phyloP scores from a whole-genome alignment of 2,888 invertebrate species.

The Diarsia brunnea region DNA sequence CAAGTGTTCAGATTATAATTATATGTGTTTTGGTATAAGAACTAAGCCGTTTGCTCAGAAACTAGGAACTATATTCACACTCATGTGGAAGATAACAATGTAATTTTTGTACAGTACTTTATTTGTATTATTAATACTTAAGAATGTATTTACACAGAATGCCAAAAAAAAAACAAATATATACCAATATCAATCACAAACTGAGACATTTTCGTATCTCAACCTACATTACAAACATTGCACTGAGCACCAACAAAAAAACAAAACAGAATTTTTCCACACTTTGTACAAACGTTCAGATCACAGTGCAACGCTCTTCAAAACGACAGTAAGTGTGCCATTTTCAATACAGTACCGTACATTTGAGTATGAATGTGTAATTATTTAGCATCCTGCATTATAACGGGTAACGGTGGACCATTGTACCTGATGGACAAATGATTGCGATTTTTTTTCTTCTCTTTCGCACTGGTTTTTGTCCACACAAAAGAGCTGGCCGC shows the following conservation, averaged over 20 bases:
- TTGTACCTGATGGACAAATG: conserved; percentile 88
- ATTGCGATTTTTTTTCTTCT: conserved; percentile 79
- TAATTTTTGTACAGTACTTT: not conserved
- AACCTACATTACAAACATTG: conserved; percentile 50
- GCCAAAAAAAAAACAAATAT: not conserved
- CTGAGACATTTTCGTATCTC: conserved; percentile 27
- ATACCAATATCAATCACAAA: conserved; percentile 43
- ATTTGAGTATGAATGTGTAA: conserved; percentile 84
- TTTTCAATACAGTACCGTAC: conserved; percentile 70
- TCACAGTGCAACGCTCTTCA: conserved; percentile 67
- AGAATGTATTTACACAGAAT: not conserved
- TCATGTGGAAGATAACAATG: not conserved
- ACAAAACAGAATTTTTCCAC: conserved; percentile 49
- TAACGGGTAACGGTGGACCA: conserved; percentile 82
- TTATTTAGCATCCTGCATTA: conserved; percentile 86
- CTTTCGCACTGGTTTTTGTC: conserved; percentile 59
- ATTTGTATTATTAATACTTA: not conserved
- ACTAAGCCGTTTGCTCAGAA: not conserved
- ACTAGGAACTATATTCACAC: not conserved
- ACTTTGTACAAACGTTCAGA: conserved; percentile 43
- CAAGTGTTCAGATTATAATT: not conserved
- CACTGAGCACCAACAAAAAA: conserved; percentile 40
- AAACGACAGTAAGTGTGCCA: conserved; percentile 62
- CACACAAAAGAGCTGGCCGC: conserved; percentile 66
- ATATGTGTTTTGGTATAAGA: not conserved